Conservation (phyloP, 2,797 vertebrate species). For the Sebastes alutus region DNA sequence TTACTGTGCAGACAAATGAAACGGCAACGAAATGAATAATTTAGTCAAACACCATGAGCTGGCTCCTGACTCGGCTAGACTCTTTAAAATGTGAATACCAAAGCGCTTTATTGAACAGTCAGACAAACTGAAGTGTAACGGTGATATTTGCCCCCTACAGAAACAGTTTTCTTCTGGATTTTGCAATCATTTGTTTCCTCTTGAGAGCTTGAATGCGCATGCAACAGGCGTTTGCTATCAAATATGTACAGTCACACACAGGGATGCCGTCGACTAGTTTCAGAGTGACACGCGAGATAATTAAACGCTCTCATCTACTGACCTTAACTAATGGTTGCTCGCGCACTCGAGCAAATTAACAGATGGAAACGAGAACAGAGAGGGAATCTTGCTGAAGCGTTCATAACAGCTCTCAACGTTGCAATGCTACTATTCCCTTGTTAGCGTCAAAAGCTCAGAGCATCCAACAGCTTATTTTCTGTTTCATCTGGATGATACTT, state of each 20-base stretch:
- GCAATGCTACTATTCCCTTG: neutral
- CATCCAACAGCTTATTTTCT: neutral
- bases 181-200: neutral
- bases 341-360: slow-evolving; percentile 21
- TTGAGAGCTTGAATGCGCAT: neutral
- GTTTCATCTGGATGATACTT: neutral
- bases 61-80: neutral
- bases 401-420: slow-evolving; percentile 7
- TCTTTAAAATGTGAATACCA: neutral
- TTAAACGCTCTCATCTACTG: slow-evolving; percentile 10
- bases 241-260: neutral
- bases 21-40: slow-evolving; percentile 30
- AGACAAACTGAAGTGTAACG: neutral
- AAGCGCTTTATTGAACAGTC: neutral
- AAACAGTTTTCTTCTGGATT: neutral
- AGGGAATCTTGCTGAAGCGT: neutral
- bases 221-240: neutral
- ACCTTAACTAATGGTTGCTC: neutral
- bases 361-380: slow-evolving; percentile 16
- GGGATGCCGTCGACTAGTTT: neutral
- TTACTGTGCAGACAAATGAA: slow-evolving; percentile 4
- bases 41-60: slow-evolving; percentile 2
- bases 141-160: neutral
- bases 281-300: neutral
- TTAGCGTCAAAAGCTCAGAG: slow-evolving; percentile 1